Conservation (phyloP, 2,113 vertebrate species). For the Eudyptes chrysolophus region DNA sequence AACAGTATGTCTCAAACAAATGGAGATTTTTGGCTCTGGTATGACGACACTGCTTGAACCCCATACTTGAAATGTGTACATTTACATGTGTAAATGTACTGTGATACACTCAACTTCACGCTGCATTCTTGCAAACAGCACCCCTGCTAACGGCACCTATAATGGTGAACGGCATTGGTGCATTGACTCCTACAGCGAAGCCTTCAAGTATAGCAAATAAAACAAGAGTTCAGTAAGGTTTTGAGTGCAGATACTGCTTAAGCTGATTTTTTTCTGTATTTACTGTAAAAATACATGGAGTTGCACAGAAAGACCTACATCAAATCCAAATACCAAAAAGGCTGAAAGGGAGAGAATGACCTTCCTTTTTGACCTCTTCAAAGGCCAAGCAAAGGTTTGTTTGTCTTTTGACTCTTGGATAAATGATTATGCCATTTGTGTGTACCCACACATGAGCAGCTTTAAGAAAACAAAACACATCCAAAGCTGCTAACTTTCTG, state of each 20-base stretch:
- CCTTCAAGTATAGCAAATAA: not conserved
- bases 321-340: not conserved
- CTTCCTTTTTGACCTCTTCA: constrained; percentile 11
- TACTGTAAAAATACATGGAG: not conserved
- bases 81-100: not conserved
- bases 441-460: not conserved
- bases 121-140: not conserved
- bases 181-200: not conserved
- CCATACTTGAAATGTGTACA: not conserved
- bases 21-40: not conserved
- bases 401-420: not conserved
- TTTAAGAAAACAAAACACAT: not conserved
- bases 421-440: not conserved
- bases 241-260: not conserved
- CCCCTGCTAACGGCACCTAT: not conserved
- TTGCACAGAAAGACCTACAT: not conserved
- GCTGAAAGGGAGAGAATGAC: not conserved
- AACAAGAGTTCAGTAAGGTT: not conserved
- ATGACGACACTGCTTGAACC: not conserved
- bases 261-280: not conserved
- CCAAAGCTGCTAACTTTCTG: not conserved
- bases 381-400: not conserved
- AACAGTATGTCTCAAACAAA: not conserved
- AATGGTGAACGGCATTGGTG: not conserved
- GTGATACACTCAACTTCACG: not conserved